A percentile compares a stretch with the other conserved stretches of the same genome.
These are phyloP conservation scores for Mizuhopecten yessoensis DNA, from an alignment of 1,140 invertebrate species.

Conservation along the genomic window DNA sequence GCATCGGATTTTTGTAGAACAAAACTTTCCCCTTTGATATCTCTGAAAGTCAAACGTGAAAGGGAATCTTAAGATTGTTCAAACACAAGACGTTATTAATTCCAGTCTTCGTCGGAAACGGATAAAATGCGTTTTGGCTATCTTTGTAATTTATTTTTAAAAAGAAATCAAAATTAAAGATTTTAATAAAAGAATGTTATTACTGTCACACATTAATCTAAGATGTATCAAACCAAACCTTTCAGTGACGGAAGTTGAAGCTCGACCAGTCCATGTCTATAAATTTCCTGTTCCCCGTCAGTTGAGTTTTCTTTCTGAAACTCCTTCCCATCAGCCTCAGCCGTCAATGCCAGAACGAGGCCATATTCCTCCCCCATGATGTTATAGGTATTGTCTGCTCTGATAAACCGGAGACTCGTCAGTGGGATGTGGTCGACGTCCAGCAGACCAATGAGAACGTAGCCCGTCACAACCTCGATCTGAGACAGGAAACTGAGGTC, in stretches of 20 bases:
- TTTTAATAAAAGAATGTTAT: no score
- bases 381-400: slow-evolving; percentile 71
- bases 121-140: no score
- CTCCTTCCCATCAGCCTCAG: slow-evolving; percentile 61
- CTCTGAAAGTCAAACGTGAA: slow-evolving; percentile 65
- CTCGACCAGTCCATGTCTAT: slow-evolving; percentile 68
- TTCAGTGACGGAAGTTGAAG: slow-evolving; percentile 71
- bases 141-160: no score
- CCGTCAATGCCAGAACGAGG: slow-evolving; percentile 73
- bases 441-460: slow-evolving; percentile 75
- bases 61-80: no score
- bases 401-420: slow-evolving; percentile 71
- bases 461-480: slow-evolving; percentile 72
- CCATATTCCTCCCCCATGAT: slow-evolving; percentile 69
- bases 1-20: slow-evolving; percentile 72
- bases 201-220: no score
- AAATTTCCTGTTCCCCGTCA: background rate
- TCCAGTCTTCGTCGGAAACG: no score
- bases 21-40: slow-evolving; percentile 74
- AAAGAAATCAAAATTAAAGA: no score
- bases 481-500: slow-evolving; percentile 74
- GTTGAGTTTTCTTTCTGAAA: slow-evolving; percentile 40
- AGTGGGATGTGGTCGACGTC: slow-evolving; percentile 72
- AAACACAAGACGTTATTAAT: no score
- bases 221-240: no score